These are phyloP conservation scores for Rhinoraja longicauda DNA, from an alignment of 2,797 vertebrate species.

Conservation along the genomic window DNA sequence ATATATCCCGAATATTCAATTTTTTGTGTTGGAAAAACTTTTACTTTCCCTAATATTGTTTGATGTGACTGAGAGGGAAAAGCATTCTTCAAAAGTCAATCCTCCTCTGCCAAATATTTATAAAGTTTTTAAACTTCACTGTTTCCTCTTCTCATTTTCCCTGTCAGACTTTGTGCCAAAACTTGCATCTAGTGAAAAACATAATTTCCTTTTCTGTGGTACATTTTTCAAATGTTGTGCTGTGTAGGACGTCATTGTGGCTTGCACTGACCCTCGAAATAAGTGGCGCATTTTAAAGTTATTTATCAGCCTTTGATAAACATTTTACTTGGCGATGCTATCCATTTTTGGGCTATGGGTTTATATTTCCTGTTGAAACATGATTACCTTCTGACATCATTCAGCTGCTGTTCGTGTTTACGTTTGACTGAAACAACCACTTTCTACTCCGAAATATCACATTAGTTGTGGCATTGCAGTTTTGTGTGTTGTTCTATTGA, in stretches of 20 bases:
- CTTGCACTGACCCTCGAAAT: constrained; percentile 20
- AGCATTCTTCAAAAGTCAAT: constrained; percentile 27
- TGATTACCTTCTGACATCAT: constrained; percentile 20
- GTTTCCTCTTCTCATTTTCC: constrained; percentile 8
- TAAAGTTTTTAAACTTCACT: constrained; percentile 3
- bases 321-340: constrained; percentile 17
- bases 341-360: not conserved
- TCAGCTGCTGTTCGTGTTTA: constrained; percentile 35
- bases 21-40: not conserved
- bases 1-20: not conserved
- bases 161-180: not conserved
- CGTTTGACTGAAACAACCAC: constrained; percentile 8
- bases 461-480: not conserved
- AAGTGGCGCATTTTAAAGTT: constrained; percentile 6
- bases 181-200: not conserved
- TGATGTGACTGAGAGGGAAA: not conserved
- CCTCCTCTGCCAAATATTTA: not conserved
- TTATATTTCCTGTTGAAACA: constrained; percentile 23
- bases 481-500: too few species aligned
- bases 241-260: constrained; percentile 29
- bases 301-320: constrained; percentile 34
- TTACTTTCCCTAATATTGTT: not conserved
- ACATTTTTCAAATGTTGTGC: not conserved
- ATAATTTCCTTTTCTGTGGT: constrained; percentile 15
- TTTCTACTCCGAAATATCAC: not conserved